Evolutionary conservation across 2,888 invertebrate species (phyloP), one percentile per base, ranked within the genome.

Genomic region (Halictus quadricinctus): DNA sequence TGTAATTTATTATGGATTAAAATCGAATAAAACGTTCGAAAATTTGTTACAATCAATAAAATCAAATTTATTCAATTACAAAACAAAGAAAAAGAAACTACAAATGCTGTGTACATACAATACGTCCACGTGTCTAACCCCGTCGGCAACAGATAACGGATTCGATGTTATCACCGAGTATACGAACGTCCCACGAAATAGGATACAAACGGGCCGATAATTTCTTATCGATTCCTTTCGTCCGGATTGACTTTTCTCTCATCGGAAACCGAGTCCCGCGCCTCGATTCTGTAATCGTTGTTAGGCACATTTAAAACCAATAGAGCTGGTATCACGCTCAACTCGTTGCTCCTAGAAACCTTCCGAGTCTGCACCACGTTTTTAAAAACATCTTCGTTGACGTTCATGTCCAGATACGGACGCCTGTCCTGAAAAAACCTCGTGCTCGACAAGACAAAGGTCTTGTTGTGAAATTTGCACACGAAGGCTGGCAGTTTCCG

Each of bases 391-490:
- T 64, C 70, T 12, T 91, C 91, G 46, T 92, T 90, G 29, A 93
- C 80, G 64, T 84, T 88, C 6, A 93, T 81, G 7, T 90, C 88
- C 48, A 93, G 86, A 18, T 87, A 83, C 12, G 85, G 80, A 25
- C 91, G 87, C 66, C 86, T 90, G 72, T 93, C 93, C 58, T 91
- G 78, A 5, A 89, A 77, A 76, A 93, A 93, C 87, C 91, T 91
- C 21, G 90, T 90, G 70, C 93, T 92, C 29, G 93, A 90, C 6
- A 93, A 80, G 10, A 93, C 72, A 70, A 93, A 93, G 12, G 87
- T 89, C 50, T 88, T 85, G n/a, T 81, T 79, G 6, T 88, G 87
- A 41, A 90, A 80, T 72, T 83, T 88, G 76, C 93, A 93, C 48
- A 85, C 83, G 60, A 91, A 92, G 4, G 92, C 92, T 25, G 93